A percentile compares a stretch with the other conserved stretches of the same genome.
Evolutionary conservation across 2,888 invertebrate genomes (phyloP).

Genomic region (Troides aeacus): DNA sequence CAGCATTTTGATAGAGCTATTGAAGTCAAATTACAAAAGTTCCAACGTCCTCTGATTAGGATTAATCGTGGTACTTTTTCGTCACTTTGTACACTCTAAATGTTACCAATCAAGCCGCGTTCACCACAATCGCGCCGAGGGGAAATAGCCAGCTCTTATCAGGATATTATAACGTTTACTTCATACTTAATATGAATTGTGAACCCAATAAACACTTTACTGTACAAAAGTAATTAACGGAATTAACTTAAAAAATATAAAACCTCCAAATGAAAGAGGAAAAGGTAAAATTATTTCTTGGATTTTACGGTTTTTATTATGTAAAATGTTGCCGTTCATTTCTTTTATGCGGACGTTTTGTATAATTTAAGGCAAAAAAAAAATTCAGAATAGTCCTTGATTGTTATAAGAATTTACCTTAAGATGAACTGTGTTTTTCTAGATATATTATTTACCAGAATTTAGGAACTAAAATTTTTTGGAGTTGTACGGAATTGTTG

Average conservation of each 20-base stretch:
- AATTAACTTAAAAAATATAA: constrained; percentile 6
- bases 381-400: not conserved
- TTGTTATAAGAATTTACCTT: not conserved
- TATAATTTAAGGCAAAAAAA: not conserved
- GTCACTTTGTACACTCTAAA: constrained; percentile 12
- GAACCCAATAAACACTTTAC: constrained; percentile 20
- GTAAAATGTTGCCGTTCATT: constrained; percentile 2
- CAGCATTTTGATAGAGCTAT: not conserved
- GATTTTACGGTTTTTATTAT: constrained; percentile 1
- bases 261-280: not conserved
- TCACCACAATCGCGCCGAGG: not conserved
- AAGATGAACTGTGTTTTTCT: not conserved
- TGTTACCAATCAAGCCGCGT: constrained; percentile 22
- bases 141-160: constrained; percentile 18
- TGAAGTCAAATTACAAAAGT: not conserved
- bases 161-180: constrained; percentile 12
- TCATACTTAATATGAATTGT: constrained; percentile 24
- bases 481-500: no score
- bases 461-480: no score
- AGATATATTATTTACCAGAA: not conserved
- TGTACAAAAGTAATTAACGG: constrained; percentile 14
- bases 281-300: not conserved
- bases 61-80: constrained; percentile 16
- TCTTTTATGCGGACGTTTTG: constrained; percentile 2
- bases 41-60: constrained; percentile 20